Evolutionary conservation across 2,113 vertebrate genomes (phyloP), one percentile per base, ranked within the genome.

Genomic region (Hippocampus abdominalis): DNA sequence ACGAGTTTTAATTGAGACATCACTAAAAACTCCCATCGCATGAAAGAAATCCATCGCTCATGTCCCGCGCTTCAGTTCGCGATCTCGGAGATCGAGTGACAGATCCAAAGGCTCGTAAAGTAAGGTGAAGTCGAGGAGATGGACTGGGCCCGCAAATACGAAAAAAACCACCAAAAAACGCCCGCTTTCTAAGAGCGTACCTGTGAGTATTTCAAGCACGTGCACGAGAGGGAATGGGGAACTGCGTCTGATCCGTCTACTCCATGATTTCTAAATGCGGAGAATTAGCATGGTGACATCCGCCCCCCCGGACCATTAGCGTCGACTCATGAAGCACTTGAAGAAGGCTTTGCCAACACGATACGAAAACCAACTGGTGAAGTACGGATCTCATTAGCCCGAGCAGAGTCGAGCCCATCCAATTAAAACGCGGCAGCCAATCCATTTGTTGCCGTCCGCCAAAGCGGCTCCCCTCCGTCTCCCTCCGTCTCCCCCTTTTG

Each of bases 21-120:
- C 74, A 62, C 56, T 61, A 75, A 78, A 78, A 79, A 81, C 63
- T 77, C 66, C 62, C 61, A 70, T 12, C 61, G 77, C 68, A 27
- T 76, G 78, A 75, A 67, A 76, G 75, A 72, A 70, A 73, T 66
- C 72, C 80, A 87, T 84, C 78, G 80, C 87, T 86, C 80, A 79
- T 68, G 78, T 82, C 77, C 74, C 44, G 71, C 79, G 73, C 67
- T 49, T 66, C 74, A 15, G 66, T 74, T 82, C 76, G 83, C 76
- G 74, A 69, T 76, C 83, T 84, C 81, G 79, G 74, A 86, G 76
- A 76, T 85, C 32, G 57, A 32, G 15, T 18, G 57, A 72, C 69
- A 64, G 81, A 76, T 80, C 68, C 62, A 68, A 29, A 29, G 3
- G 29, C 29, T 29, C 3, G 2, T 29, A 11, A 42, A 42, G 11